These are phyloP conservation scores for Paramuricea clavata DNA, from an alignment of 92 coral and sea anemone species.

Conservation along the genomic window DNA sequence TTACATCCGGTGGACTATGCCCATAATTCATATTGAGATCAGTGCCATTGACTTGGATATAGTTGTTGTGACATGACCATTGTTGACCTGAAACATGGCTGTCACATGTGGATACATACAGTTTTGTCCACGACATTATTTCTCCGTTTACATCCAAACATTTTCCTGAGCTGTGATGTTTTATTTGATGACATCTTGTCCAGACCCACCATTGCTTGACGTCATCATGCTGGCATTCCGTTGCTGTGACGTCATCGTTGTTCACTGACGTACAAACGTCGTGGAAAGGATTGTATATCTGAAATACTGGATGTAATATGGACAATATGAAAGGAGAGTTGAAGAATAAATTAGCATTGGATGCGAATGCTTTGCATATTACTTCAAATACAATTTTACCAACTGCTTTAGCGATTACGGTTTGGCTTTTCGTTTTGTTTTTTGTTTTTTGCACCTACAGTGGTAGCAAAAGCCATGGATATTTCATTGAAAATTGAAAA, in stretches of 20 bases:
- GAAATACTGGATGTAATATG: neutral
- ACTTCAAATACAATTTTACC: too few species aligned
- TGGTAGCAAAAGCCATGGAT: neutral
- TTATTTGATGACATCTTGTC: neutral
- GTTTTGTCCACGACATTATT: neutral
- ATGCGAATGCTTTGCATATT: neutral
- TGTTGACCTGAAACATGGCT: neutral
- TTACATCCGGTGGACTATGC: neutral
- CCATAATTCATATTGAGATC: neutral
- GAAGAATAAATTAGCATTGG: too few species aligned
- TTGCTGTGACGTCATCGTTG: neutral
- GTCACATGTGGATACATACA: neutral
- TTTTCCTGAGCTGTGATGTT: neutral
- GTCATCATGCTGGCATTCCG: neutral
- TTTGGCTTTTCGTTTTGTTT: too few species aligned
- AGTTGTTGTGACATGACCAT: neutral
- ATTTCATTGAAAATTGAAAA: too few species aligned
- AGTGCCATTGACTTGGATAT: neutral
- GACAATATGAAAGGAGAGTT: too few species aligned
- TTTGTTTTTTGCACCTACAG: too few species aligned
- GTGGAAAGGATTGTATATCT: neutral
- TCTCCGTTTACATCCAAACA: neutral
- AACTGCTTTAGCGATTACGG: too few species aligned
- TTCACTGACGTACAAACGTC: neutral
- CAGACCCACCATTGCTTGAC: neutral